Percentiles rank a stretch among this genome's conserved stretches.
Conservation (phyloP, 2,888 invertebrate species). For the Laothoe populi region DNA sequence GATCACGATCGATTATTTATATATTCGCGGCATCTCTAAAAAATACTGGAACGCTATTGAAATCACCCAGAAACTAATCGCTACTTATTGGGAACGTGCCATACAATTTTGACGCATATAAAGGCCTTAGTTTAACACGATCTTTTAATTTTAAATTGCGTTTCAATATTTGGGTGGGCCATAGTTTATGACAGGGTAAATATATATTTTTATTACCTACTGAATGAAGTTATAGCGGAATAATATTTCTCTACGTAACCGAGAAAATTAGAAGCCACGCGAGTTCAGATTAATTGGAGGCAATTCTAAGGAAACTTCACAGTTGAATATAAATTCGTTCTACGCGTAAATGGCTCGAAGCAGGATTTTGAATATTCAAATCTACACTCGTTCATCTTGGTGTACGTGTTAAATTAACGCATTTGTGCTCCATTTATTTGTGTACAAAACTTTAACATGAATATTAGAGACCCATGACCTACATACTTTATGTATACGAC, state of each 20-base stretch:
- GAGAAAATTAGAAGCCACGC: slow-evolving; percentile 39
- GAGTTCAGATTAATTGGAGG: slow-evolving; percentile 42
- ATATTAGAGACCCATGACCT: neutral
- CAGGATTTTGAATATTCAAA: slow-evolving; percentile 52
- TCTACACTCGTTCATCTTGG: slow-evolving; percentile 24
- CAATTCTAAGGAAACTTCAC: slow-evolving; percentile 43
- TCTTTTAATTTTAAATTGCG: too few species aligned
- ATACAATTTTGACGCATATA: too few species aligned
- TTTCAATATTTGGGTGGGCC: too few species aligned
- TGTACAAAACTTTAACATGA: neutral
- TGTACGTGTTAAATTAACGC: neutral
- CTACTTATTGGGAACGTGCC: too few species aligned
- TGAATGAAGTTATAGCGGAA: slow-evolving; percentile 28
- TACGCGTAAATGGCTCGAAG: slow-evolving; percentile 44
- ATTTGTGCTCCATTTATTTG: neutral
- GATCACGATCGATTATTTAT: too few species aligned
- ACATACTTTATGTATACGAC: slow-evolving; percentile 3
- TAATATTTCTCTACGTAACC: slow-evolving; percentile 32
- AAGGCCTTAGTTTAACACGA: too few species aligned
- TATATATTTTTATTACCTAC: slow-evolving; percentile 25
- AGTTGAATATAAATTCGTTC: slow-evolving; percentile 46
- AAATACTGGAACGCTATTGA: too few species aligned
- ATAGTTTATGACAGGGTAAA: neutral
- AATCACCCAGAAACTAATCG: too few species aligned
- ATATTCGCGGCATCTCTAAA: too few species aligned